A percentile compares a stretch with the other conserved stretches of the same genome.
Conservation (phyloP, 2,797 vertebrate species). For the Phylloscopus collybita region DNA sequence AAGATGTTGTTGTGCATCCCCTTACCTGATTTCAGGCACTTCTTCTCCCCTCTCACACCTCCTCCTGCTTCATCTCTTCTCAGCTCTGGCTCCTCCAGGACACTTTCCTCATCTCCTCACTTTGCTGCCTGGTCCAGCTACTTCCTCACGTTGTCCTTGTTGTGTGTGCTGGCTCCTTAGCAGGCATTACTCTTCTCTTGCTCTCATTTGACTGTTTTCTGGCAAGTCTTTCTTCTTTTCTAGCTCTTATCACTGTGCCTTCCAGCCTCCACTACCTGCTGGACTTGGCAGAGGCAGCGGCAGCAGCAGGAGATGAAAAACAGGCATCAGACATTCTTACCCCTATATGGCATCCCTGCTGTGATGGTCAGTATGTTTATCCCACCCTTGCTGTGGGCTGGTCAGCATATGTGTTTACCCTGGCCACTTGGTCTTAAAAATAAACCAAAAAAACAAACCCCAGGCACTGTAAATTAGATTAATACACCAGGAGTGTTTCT, state of each 20-base stretch:
- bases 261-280: constrained; percentile 19
- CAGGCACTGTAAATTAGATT: constrained; percentile 22
- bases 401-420: constrained; percentile 11
- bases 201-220: constrained; percentile 11
- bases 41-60: background rate
- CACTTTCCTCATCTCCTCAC: background rate
- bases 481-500: background rate
- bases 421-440: background rate
- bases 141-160: background rate
- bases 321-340: background rate
- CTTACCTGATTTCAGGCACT: background rate
- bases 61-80: background rate
- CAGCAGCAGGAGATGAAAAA: background rate
- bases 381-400: background rate
- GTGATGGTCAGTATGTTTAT: background rate
- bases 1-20: background rate
- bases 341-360: constrained; percentile 39
- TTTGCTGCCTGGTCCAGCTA: background rate
- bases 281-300: background rate
- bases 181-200: background rate
- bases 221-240: background rate
- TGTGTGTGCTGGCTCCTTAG: background rate
- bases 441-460: background rate
- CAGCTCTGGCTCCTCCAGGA: background rate
- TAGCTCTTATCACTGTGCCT: background rate